Base-by-base conservation (phyloP, 2,797 vertebrate genomes). In the Odontamblyopus rebecca region DNA sequence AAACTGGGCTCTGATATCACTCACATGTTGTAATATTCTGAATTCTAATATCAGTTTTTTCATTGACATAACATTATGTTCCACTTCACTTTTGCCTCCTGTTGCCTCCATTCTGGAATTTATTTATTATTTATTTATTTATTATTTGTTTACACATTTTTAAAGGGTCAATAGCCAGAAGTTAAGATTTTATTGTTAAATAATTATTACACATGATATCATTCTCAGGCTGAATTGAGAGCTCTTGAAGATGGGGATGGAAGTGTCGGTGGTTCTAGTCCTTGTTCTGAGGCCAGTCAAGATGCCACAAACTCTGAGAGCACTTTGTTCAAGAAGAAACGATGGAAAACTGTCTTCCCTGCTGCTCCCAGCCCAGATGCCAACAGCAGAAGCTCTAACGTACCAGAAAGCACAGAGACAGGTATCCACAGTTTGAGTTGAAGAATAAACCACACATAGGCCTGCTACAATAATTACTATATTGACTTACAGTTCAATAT, bases 181-280 rank as follows among this genome's bases (percentile, higher is more conserved):
- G 12, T 11, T 3, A 54, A 23, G 8, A 29, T 61, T 11, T 38
- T 61, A 1, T 77, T 11, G 9, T 74, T n/a, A 59, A 6, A 6
- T 9, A 0, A 3, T 38, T 64, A 13, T 73, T 62, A 74, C 18
- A 23, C 35, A 1, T 57, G 7, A 2, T 56, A n/a, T 69, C 19
- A 64, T 61, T 73, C 29, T 78, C 66, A 99, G 98, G 98, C 98
- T 62, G 98, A 99, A 83, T 92, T 99, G 13, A 94, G 96, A 61
- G 98, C 97, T 0, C 86, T 99, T 77, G 98, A 99, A 85, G 98
- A 99, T 77, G 96, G 96, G 0, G 98, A 99, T n/a, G 95, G 91
- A 30, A 99, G 97, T 4, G 85, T 93, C 0, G 96, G 95, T 0
- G 96, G 95, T 69, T 99, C 97, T 53, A 99, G 97, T 87, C 98